phyloP scores from a whole-genome alignment of 2,797 vertebrate species.

The Neoniphon sammara region DNA sequence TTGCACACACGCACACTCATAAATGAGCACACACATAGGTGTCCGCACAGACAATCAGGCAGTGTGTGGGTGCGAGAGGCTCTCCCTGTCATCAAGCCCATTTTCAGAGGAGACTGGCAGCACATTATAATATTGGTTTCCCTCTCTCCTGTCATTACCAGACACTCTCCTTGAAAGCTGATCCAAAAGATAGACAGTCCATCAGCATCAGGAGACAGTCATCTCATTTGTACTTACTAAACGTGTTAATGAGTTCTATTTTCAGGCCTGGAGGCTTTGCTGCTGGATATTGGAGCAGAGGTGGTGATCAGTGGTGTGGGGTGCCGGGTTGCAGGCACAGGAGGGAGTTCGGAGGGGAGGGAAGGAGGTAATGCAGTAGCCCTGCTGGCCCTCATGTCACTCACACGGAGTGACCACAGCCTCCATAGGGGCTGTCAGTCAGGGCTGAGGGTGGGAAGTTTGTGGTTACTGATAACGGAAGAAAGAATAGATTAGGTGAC shows the following conservation, averaged over 20 bases:
- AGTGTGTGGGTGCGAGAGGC: constrained; percentile 71
- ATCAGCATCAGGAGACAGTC: constrained; percentile 87
- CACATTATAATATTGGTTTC: constrained; percentile 89
- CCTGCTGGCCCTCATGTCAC: constrained; percentile 74
- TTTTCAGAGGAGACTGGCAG: constrained; percentile 75
- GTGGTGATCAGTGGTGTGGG: constrained; percentile 76
- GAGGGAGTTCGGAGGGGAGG: constrained; percentile 44
- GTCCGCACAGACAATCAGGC: constrained; percentile 62
- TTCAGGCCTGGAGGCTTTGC: constrained; percentile 79
- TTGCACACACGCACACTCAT: constrained; percentile 61
- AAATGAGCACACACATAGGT: constrained; percentile 74
- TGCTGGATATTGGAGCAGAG: constrained; percentile 80
- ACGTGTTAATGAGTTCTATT: constrained; percentile 91
- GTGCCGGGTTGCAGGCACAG: constrained; percentile 76
- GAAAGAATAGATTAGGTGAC: constrained; percentile 75
- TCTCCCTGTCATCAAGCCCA: constrained; percentile 80
- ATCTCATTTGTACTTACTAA: constrained; percentile 89
- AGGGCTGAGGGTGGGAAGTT: constrained; percentile 72
- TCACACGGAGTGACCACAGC: constrained; percentile 78
- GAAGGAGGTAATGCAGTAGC: constrained; percentile 72
- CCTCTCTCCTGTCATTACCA: constrained; percentile 83
- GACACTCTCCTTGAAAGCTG: constrained; percentile 87
- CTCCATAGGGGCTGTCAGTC: constrained; percentile 81
- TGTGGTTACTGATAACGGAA: constrained; percentile 68
- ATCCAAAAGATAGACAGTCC: constrained; percentile 89